Conservation (phyloP, 2,113 vertebrate species). For the Pica pica region DNA sequence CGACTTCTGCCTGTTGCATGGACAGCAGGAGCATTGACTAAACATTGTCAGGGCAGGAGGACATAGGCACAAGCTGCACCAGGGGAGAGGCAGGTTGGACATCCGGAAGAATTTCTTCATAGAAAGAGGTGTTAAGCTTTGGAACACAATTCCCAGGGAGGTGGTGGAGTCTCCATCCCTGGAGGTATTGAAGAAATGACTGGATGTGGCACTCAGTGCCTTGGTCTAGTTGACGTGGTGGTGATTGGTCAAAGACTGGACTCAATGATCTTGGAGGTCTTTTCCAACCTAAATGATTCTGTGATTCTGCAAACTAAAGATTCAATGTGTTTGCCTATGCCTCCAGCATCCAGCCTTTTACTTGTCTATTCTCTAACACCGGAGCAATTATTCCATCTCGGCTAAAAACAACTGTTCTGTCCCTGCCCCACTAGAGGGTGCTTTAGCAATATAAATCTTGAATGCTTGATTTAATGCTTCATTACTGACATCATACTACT, state of each 20-base stretch:
- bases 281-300: background rate
- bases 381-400: background rate
- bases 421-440: slow-evolving; percentile 77
- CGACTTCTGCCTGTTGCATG: background rate
- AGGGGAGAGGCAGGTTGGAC: background rate
- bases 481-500: background rate
- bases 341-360: background rate
- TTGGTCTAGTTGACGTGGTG: background rate
- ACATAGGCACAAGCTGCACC: background rate
- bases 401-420: slow-evolving; percentile 29
- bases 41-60: background rate
- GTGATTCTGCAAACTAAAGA: background rate
- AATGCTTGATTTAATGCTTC: background rate
- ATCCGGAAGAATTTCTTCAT: background rate
- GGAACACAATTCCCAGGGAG: background rate
- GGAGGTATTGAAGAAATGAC: background rate
- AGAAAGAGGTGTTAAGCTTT: background rate
- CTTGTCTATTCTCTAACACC: fast-evolving
- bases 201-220: background rate
- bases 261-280: background rate
- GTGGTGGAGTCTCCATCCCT: background rate
- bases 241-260: background rate
- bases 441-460: slow-evolving; percentile 74
- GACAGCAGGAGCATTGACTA: background rate
- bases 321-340: background rate